These are phyloP conservation scores for Chaetorhynchus papuensis DNA, from an alignment of 2,113 vertebrate species.

Conservation along the genomic window DNA sequence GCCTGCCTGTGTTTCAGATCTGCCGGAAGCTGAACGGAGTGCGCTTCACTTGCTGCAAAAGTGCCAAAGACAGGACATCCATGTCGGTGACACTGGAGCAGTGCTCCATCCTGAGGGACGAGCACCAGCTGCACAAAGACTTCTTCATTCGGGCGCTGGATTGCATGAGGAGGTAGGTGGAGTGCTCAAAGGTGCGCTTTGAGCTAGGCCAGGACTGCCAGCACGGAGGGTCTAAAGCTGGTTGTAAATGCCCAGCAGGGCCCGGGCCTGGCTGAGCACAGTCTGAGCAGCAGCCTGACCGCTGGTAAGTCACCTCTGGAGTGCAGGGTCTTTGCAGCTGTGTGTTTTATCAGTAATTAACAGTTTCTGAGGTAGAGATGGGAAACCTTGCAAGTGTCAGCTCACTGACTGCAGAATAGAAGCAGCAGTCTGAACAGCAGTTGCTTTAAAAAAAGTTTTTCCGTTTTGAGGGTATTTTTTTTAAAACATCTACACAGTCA, in stretches of 20 bases:
- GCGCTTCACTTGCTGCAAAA: conserved; percentile 98
- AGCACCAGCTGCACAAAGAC: conserved; percentile 94
- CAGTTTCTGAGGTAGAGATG: neutral
- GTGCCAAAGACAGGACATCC: conserved; percentile 98
- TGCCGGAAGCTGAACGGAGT: conserved; percentile 94
- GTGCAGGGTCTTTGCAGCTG: neutral
- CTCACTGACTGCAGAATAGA: neutral
- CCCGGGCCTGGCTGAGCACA: neutral
- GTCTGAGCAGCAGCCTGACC: neutral
- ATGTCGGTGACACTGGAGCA: conserved; percentile 98
- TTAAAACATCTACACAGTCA: neutral
- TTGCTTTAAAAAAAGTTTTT: neutral
- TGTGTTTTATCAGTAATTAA: neutral
- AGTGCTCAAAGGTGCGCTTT: neutral
- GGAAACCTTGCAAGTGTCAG: neutral
- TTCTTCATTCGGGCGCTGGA: conserved; percentile 92
- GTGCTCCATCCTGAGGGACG: conserved; percentile 90
- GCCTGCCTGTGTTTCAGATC: conserved; percentile 71
- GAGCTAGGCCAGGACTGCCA: neutral
- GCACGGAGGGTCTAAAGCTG: neutral
- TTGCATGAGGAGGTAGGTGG: conserved; percentile 92
- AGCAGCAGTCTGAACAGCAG: neutral
- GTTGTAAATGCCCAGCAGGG: fast-evolving
- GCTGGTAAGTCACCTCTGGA: neutral
- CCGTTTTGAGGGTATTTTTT: neutral